Conservation (phyloP, 1,140 invertebrate species). For the Brachionus rubens region DNA sequence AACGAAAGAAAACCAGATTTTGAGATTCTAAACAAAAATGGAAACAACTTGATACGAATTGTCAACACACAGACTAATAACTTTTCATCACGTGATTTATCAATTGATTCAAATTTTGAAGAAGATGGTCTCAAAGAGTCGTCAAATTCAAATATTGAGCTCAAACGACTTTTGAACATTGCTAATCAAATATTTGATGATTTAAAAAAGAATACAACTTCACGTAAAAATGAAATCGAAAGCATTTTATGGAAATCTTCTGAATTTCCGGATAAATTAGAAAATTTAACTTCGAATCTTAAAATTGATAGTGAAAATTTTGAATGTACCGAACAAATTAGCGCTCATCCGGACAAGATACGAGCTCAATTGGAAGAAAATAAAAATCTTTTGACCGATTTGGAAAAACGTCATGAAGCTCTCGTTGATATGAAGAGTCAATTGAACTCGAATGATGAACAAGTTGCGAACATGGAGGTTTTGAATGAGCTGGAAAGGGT, state of each 20-base stretch:
- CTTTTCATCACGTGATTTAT: background rate
- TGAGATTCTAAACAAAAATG: background rate
- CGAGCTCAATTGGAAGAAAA: slow-evolving; percentile 92
- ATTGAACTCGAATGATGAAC: background rate
- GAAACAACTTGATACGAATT: background rate
- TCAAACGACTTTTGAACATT: background rate
- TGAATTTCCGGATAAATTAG: slow-evolving; percentile 86
- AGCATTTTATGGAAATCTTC: background rate
- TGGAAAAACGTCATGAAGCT: background rate
- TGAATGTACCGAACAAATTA: slow-evolving; percentile 81
- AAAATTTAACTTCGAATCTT: slow-evolving; percentile 84
- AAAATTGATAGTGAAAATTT: slow-evolving; percentile 83
- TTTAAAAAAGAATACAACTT: background rate
- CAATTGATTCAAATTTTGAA: slow-evolving; percentile 3
- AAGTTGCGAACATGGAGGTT: background rate
- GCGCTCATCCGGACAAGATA: slow-evolving; percentile 87
- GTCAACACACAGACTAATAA: background rate
- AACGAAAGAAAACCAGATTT: background rate
- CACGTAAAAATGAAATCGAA: background rate
- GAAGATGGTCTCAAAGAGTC: background rate
- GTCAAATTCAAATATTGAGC: background rate
- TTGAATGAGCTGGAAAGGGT: background rate
- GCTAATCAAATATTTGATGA: background rate
- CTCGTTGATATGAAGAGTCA: background rate
- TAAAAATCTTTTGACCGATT: slow-evolving; percentile 57